A percentile compares a stretch with the other conserved stretches of the same genome.
Conservation (phyloP, 1,140 invertebrate species). For the Triops longicaudatus region DNA sequence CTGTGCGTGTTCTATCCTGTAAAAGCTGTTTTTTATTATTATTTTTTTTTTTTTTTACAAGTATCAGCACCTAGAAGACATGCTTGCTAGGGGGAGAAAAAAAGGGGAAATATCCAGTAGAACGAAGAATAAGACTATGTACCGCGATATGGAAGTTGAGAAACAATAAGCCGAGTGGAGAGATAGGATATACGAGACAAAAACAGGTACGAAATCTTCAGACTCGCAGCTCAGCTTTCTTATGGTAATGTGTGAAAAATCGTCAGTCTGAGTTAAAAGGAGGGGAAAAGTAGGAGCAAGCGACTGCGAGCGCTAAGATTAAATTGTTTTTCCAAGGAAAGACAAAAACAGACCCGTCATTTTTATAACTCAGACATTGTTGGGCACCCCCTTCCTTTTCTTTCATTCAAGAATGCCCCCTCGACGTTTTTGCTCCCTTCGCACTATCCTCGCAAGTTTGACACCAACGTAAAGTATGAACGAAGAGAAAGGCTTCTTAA, state of each 20-base stretch:
- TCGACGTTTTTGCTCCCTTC: neutral
- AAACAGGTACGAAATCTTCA: neutral
- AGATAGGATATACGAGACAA: neutral
- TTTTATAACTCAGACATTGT: neutral
- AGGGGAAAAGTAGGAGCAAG: neutral
- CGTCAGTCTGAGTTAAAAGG: neutral
- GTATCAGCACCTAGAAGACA: neutral
- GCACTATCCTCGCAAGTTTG: neutral
- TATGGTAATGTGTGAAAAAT: neutral
- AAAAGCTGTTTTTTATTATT: neutral
- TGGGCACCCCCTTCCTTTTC: neutral
- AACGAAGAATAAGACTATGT: neutral
- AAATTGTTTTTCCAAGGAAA: neutral
- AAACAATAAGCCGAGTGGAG: neutral
- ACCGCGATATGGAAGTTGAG: neutral
- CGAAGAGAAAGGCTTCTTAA: neutral
- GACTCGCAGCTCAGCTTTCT: neutral
- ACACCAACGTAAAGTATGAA: neutral
- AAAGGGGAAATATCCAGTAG: neutral
- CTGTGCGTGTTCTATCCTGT: neutral
- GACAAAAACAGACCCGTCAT: neutral
- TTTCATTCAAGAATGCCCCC: neutral
- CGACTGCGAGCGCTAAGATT: slow-evolving; percentile 1
- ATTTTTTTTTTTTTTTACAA: no score
- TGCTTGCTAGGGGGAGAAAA: neutral